A percentile compares a stretch with the other conserved stretches of the same genome.
Evolutionary conservation across 2,888 invertebrate genomes (phyloP).

Genomic region (Tachina lurida): DNA sequence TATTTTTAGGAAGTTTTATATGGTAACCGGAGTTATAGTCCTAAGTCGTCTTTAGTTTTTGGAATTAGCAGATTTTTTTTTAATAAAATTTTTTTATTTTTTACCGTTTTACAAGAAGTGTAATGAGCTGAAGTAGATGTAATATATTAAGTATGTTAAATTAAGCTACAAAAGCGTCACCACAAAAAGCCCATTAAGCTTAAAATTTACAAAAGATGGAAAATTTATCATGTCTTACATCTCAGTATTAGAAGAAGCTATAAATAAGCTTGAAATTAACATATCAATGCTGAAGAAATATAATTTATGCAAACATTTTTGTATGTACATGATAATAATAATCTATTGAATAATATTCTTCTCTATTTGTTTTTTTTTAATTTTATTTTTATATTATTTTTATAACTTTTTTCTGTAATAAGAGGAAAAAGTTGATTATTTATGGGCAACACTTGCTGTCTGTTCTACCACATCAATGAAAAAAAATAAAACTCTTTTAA

Average conservation of each 20-base stretch:
- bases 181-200: too few species aligned
- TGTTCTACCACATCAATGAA: not conserved
- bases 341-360: not conserved
- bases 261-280: not conserved
- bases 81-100: too few species aligned
- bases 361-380: not conserved
- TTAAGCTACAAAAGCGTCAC: not conserved
- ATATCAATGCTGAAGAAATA: not conserved
- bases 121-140: too few species aligned
- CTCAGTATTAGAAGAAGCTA: not conserved
- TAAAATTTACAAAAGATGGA: not conserved
- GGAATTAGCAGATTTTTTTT: too few species aligned
- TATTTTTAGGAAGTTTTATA: rapidly evolving
- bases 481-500: not conserved
- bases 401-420: not conserved
- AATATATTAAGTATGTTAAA: too few species aligned
- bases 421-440: not conserved
- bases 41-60: too few species aligned
- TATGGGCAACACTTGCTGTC: not conserved
- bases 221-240: not conserved
- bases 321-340: not conserved
- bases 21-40: too few species aligned
- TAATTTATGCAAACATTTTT: not conserved
- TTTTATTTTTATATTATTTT: too few species aligned
- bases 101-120: too few species aligned